Percentiles rank a stretch among this genome's conserved stretches.
Conservation (phyloP, 2,888 invertebrate genomes). For the Carcina quercana region DNA sequence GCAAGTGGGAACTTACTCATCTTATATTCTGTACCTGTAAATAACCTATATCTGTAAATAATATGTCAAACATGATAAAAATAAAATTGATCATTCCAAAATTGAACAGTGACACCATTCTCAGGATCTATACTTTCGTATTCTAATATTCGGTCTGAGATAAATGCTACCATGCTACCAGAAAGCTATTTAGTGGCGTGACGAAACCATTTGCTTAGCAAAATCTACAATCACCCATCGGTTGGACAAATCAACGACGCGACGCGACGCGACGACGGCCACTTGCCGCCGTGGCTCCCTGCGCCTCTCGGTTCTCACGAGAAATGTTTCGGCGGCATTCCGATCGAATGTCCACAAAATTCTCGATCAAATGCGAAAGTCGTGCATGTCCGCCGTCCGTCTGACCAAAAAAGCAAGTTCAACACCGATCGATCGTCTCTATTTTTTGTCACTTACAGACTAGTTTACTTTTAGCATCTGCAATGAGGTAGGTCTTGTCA, state of each 20-base stretch:
- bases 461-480: constrained; percentile 3
- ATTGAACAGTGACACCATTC: constrained; percentile 62
- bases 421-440: constrained; percentile 41
- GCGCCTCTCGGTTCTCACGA: constrained; percentile 61
- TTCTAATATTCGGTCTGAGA: constrained; percentile 24
- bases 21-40: too few species aligned
- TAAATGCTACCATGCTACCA: constrained; percentile 58
- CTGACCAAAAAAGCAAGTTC: constrained; percentile 54
- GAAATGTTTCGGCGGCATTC: constrained; percentile 60
- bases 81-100: too few species aligned
- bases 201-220: constrained; percentile 65
- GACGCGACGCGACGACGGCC: too few species aligned
- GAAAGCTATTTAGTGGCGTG: constrained; percentile 56
- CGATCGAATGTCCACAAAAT: constrained; percentile 51
- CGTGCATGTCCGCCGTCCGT: constrained; percentile 64
- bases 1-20: too few species aligned
- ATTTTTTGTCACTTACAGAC: constrained; percentile 38
- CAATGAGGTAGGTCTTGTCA: constrained; percentile 3
- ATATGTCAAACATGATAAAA: too few species aligned
- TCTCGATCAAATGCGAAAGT: constrained; percentile 61
- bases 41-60: too few species aligned
- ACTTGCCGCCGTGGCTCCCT: constrained; percentile 43
- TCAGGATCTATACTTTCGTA: constrained; percentile 41
- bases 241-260: constrained; percentile 44
- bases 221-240: constrained; percentile 60